Base-by-base conservation (phyloP, 2,113 vertebrate species). In the Brachypodius melanocephalos region DNA sequence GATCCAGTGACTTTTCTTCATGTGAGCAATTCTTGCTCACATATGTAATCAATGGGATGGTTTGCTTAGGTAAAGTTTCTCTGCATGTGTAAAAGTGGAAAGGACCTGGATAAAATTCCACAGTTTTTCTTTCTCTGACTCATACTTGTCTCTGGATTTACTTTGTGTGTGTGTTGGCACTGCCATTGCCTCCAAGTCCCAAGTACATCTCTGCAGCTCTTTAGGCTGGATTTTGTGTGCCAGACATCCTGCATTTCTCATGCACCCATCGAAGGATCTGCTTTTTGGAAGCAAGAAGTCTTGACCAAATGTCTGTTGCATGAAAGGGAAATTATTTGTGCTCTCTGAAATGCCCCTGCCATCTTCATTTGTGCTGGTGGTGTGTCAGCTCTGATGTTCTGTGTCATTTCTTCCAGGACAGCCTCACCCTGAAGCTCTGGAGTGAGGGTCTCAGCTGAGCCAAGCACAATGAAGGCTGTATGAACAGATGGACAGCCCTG, bases 121-220 rank as follows among this genome's bases (percentile, higher is more conserved):
- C 46, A 77, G 45, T 93, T 96, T 96, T 95, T 93, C 85, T 94
- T 85, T 92, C 67, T 91, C 82, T 96, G 93, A 96, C 94, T 97
- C 95, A 91, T 93, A 74, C 79, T 94, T 75, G 93, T 96, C 93
- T 90, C 82, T 96, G 92, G 90, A 86, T 95, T 90, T 85, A 65
- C 91, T 89, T 91, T 93, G 93, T 97, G 94, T 93, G 32, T 96
- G 88, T 95, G 52, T 96, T 96, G 95, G 93, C 96, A 93, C 83
- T 72, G 68, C 54, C 51, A 42, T 45, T 85, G 63, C 63, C 1
- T 96, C 80, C 76, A 38, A 90, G 85, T 85, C 95, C 82, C 90
- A 95, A 93, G 76, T 78, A 86, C 65, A 13, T 96, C 88, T 94
- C 85, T 94, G 89, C 88, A 95, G 89, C 61, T 91, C 93, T 93